Evolutionary conservation across 2,797 vertebrate genomes (phyloP).

Genomic region (Monodelphis domestica): DNA sequence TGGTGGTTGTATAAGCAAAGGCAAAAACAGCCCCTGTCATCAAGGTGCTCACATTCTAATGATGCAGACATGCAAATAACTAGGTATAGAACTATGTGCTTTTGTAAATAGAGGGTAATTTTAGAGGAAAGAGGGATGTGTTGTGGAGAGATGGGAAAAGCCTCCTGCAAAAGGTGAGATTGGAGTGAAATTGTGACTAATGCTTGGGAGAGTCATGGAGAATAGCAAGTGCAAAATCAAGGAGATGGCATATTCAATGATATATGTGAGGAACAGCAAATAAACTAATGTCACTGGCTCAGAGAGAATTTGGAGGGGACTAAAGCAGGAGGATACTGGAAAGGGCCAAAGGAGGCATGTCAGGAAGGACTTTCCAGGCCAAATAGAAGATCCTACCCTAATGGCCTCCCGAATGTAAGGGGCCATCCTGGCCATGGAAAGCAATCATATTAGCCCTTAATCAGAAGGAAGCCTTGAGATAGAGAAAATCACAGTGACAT

Average conservation of each 20-base stretch:
- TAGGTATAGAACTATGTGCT: not conserved
- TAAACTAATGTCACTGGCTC: not conserved
- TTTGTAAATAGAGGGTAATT: not conserved
- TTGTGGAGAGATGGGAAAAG: not conserved
- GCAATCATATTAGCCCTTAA: not conserved
- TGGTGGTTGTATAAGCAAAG: not conserved
- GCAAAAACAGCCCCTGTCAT: not conserved
- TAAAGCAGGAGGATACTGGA: not conserved
- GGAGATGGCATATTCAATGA: not conserved
- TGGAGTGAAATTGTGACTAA: not conserved
- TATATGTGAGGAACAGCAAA: not conserved
- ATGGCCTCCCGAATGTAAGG: not conserved
- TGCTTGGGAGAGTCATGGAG: not conserved
- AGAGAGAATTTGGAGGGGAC: not conserved
- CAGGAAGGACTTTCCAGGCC: not conserved
- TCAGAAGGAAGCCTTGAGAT: constrained; percentile 31
- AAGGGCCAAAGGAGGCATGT: not conserved
- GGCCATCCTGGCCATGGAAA: not conserved
- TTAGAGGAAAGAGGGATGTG: not conserved
- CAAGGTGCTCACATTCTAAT: not conserved
- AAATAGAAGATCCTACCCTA: not conserved
- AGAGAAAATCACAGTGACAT: constrained; percentile 3
- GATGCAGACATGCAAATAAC: not conserved
- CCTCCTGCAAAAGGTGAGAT: not conserved
- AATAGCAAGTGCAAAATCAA: not conserved